A percentile compares a stretch with the other conserved stretches of the same genome.
These are phyloP conservation scores for Lemur catta DNA, from an alignment of 2,797 vertebrate genomes.

Conservation along the genomic window DNA sequence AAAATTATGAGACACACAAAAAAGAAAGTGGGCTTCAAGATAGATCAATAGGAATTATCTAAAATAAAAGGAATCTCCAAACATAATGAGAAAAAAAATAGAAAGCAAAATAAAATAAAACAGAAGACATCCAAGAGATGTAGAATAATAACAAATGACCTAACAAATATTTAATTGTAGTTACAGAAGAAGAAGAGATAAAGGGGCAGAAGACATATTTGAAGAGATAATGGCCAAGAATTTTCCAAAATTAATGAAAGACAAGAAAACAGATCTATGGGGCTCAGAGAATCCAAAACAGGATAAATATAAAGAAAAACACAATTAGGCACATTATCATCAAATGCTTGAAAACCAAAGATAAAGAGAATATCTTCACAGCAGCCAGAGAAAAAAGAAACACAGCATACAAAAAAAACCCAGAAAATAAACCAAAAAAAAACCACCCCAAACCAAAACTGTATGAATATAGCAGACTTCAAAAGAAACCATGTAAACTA, in stretches of 20 bases:
- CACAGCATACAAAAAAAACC: background rate
- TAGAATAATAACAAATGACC: background rate
- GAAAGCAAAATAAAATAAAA: background rate
- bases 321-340: background rate
- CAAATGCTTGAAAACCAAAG: slow-evolving; percentile 11
- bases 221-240: background rate
- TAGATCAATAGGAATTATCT: background rate
- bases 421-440: too few relatives aligned
- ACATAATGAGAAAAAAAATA: background rate
- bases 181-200: background rate
- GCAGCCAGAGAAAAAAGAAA: background rate
- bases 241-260: background rate
- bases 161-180: background rate
- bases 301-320: background rate
- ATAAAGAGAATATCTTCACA: background rate
- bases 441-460: background rate
- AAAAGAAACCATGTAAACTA: background rate
- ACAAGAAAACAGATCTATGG: background rate
- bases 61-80: background rate
- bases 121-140: background rate
- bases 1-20: background rate
- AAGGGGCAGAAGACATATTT: background rate
- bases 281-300: background rate
- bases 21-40: background rate
- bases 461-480: background rate